A percentile compares a stretch with the other conserved stretches of the same genome.
These are phyloP conservation scores for Puntigrus tetrazona DNA, from an alignment of 2,113 vertebrate genomes.

Conservation along the genomic window DNA sequence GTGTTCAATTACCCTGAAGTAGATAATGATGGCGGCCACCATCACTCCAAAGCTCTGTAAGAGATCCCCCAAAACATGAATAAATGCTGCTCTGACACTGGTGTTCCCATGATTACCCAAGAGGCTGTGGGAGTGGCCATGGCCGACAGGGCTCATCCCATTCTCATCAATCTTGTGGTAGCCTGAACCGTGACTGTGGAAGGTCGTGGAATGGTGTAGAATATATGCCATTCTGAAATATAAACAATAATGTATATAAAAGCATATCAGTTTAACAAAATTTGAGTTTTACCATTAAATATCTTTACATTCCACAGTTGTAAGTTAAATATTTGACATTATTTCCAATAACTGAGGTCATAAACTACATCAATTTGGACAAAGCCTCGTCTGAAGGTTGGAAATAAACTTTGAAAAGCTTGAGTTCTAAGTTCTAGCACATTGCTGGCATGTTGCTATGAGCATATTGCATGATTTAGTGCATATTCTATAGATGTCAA, in stretches of 20 bases:
- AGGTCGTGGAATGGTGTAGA: slow-evolving; percentile 86
- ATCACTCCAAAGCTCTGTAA: slow-evolving; percentile 94
- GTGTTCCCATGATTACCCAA: slow-evolving; percentile 82
- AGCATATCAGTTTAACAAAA: not conserved
- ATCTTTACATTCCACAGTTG: not conserved
- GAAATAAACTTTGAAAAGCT: too few relatives aligned
- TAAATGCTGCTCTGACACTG: slow-evolving; percentile 90
- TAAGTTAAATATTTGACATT: not conserved
- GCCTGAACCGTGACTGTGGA: slow-evolving; percentile 80
- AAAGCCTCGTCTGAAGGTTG: not conserved
- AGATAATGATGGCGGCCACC: slow-evolving; percentile 91
- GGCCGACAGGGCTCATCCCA: slow-evolving; percentile 65
- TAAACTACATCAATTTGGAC: not conserved
- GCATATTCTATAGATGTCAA: not conserved
- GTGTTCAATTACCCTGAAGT: slow-evolving; percentile 84
- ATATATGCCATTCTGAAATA: slow-evolving; percentile 91
- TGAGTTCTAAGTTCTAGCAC: not conserved
- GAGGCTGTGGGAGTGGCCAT: slow-evolving; percentile 65
- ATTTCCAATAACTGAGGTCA: not conserved
- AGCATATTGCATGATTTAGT: not conserved
- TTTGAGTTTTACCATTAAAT: not conserved
- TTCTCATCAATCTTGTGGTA: slow-evolving; percentile 86
- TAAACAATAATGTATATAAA: slow-evolving; percentile 4
- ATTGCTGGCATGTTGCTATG: not conserved
- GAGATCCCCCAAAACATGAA: slow-evolving; percentile 94